Evolutionary conservation across 2,797 vertebrate genomes (phyloP), one percentile per base, ranked within the genome.

Genomic region (Mus caroli): DNA sequence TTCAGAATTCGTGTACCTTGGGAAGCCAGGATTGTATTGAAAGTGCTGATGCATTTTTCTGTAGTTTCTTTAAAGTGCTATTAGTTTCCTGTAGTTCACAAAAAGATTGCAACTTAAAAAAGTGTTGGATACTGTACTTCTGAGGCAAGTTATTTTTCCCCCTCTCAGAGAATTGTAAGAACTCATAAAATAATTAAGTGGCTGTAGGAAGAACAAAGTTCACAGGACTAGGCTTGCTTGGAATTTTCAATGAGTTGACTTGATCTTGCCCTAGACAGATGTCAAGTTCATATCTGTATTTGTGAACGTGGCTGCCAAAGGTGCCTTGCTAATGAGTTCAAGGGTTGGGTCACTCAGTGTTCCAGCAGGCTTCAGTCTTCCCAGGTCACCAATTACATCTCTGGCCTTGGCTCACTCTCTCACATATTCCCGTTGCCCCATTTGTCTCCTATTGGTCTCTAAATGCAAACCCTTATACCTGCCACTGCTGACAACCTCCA

Each of bases 121-220:
- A 60, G 46, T 43, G 77, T 96, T 69, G 90, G 82, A 71, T 86
- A 97, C 14, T 71, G 50, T 67, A 90, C 87, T 95, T 76, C 91
- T 88, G 84, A 97, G 97, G 93, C 19, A 92, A 97, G 84, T 50
- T 89, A 62, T 90, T 79, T 90, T 12, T 54, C 15, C 54, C 54
- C n/a, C 15, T 34, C 89, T 67, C 96, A 86, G 94, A 20, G 93
- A 97, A 94, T 87, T 83, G 28, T 10, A 95, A 91, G 96, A 71
- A 56, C 22, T 97, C 97, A 96, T 34, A 92, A 96, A 96, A 95
- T 83, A 94, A 96, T 90, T 97, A 94, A 93, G 95, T 88, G 91
- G 69, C 50, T 90, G 46, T 67, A 64, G 83, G 69, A 13, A 87
- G 86, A 93, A 85, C 89, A 80, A 94, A 97, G 89, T 94, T 97